Base-by-base conservation (phyloP, 2,888 invertebrate species). In the Conus canariensis region DNA sequence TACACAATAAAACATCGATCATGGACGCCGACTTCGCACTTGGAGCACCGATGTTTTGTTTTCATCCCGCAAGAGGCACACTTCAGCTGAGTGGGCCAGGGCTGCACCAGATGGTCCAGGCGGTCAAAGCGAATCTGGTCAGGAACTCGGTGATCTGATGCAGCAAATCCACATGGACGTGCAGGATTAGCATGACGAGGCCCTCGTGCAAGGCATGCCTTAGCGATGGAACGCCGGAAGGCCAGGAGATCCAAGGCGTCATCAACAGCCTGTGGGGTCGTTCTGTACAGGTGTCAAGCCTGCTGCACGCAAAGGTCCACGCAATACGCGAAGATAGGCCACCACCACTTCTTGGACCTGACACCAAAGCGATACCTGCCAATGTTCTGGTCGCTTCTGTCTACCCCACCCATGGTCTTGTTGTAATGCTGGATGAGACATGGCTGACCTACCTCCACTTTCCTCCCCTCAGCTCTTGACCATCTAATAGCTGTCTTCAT, bases 51-150 rank as follows among this genome's bases (percentile, higher is more conserved):
- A 8, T 59, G 85, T 5, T 59, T 85, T 8, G n/a, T 85, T 85
- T 85, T 85, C 59, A 59, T 85, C 7, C 85, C 58, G 14, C n/a
- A 83, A 22, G n/a, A 59, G 9, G 59, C 85, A 59, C 59, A 85
- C 16, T 59, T 85, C 59, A 85, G 60, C 60, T 60, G 85, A 25
- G 85, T 60, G 85, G 58, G 82, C 82, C 82, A 83, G 82, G 12
- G 56, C 22, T 83, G 14, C 56, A 83, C 82, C 14, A 83, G 58
- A 22, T 56, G 82, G 82, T 80, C 45, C 25, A 80, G 5, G 12
- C 80, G 8, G 80, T 80, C 30, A 45, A 30, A 80, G 25, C 30
- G 25, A 30, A 80, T 30, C 80, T 80, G 30, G 10, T 12, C 25
- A 9, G 80, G 80, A 2, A 30, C 45, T 30, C 80, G 80, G 8